Evolutionary conservation across 2,888 invertebrate genomes (phyloP), one percentile per base, ranked within the genome.

Genomic region (Alloplasta piceator): DNA sequence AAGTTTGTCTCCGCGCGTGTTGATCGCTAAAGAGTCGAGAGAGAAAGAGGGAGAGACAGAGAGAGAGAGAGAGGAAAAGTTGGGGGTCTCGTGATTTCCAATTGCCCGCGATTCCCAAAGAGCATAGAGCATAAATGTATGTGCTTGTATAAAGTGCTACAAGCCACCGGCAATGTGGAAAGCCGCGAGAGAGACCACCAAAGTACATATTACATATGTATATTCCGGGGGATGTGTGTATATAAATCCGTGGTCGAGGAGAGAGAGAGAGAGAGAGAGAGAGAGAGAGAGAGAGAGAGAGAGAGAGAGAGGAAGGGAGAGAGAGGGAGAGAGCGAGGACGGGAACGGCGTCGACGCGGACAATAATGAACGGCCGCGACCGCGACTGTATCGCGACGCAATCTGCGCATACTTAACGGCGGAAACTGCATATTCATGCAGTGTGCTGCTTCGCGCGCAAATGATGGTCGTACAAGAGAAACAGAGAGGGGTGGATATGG

Each of bases 361-460:
- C 91, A 90, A 91, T 92, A 92, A 92, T 90, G 91, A 91, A 91
- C 91, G 91, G 88, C 88, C 87, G 26, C 26, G 26, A 26, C 83
- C 72, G 76, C 87, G 87, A 87, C 88, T 90, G 89, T 91, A 91
- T 91, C 91, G 90, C 91, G 88, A 88, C 90, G 90, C 91, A 91
- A 92, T 92, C 92, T 90, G 90, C 90, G 89, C 91, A 90, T 91
- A 92, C 92, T 91, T 91, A 91, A 90, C 90, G 88, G 87, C 86
- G 89, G 87, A 90, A 90, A 89, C 90, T 92, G 90, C 92, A 92
- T 92, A 92, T 92, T 92, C 92, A 91, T 91, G 91, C 86, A 87
- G 85, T 82, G 85, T 67, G n/a, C 26, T 58, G 70, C 74, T 81
- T 77, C 85, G 87, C 86, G 85, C 89, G 87, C 86, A 86, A 86